Evolutionary conservation across 2,888 invertebrate genomes (phyloP).

Genomic region (Blera fallax): DNA sequence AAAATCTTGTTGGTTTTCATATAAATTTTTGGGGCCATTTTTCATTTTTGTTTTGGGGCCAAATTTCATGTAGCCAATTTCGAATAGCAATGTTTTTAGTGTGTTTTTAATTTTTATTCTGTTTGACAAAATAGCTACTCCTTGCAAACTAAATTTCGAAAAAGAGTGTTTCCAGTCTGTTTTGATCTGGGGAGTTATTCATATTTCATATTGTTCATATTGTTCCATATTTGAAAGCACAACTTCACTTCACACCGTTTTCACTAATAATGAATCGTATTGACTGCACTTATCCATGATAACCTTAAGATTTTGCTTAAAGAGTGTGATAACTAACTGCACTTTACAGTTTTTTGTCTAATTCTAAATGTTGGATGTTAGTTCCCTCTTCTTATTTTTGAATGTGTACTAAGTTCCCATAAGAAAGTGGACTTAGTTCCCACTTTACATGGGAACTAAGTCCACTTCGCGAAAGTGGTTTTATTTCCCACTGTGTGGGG

Average conservation of each 20-base stretch:
- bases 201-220: no score
- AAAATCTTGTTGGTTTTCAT: no score
- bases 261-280: neutral
- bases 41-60: no score
- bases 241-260: neutral
- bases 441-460: neutral
- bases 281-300: neutral
- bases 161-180: no score
- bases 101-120: no score
- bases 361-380: neutral
- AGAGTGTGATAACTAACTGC: neutral
- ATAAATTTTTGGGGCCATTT: no score
- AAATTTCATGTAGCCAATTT: no score
- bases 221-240: neutral
- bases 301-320: neutral
- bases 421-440: constrained; percentile 1
- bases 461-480: neutral
- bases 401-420: neutral
- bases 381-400: neutral
- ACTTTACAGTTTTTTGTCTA: neutral
- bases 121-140: no score
- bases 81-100: no score
- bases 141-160: no score
- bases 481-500: no score
- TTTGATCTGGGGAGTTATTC: no score